These are phyloP conservation scores for Pangasius macronema DNA, from an alignment of 2,797 vertebrate genomes.

Conservation along the genomic window DNA sequence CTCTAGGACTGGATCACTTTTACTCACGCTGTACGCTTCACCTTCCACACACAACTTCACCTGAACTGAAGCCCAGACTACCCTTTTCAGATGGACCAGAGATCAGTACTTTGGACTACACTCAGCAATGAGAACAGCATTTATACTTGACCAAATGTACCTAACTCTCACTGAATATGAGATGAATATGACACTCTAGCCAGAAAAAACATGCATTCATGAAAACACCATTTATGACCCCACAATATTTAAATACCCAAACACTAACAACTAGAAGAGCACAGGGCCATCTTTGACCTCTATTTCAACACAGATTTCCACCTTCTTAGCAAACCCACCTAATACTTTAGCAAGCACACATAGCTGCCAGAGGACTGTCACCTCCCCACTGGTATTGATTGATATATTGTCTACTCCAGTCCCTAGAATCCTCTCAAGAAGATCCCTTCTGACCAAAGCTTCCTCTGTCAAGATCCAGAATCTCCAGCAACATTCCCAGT, in stretches of 20 bases:
- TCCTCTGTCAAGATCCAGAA: constrained; percentile 65
- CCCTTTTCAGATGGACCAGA: not conserved
- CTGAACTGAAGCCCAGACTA: not conserved
- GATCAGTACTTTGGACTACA: not conserved
- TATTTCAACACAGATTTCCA: constrained; percentile 50
- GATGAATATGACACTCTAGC: not conserved
- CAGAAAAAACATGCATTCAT: not conserved
- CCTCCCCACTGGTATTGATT: not conserved
- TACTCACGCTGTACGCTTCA: too few relatives aligned
- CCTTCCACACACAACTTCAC: not conserved
- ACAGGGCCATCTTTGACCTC: constrained; percentile 26
- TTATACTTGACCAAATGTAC: not conserved
- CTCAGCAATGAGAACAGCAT: not conserved
- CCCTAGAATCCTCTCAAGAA: constrained; percentile 48
- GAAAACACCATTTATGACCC: not conserved
- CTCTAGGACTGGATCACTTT: not conserved
- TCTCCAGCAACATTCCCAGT: constrained; percentile 54
- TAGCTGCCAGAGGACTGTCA: not conserved
- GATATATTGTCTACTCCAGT: constrained; percentile 33
- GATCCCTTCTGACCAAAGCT: constrained; percentile 63
- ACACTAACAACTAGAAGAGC: not conserved
- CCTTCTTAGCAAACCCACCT: not conserved
- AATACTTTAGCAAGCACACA: not conserved
- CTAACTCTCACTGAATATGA: too few relatives aligned
- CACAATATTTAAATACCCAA: not conserved